Base-by-base conservation (phyloP, 2,113 vertebrate species). In the Coptodon bakossiorum region DNA sequence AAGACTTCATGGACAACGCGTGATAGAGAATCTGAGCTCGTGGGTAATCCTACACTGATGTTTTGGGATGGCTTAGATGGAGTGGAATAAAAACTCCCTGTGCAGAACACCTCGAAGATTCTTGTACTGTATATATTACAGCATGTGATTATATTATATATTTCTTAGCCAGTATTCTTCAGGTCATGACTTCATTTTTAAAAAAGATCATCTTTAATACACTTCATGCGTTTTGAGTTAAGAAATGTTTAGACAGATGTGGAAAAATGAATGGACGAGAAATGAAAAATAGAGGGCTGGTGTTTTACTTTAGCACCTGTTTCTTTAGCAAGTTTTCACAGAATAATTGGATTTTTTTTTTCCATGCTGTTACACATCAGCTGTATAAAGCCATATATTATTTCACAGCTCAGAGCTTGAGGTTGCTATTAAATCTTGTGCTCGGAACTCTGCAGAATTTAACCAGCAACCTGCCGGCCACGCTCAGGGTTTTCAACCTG, bases 31-130 rank as follows among this genome's bases (percentile, higher is more conserved):
- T 71, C 50, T 91, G 91, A 93, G 86, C 93, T 86, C 17, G 34
- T 5, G 85, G 85, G 91, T 92, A 94, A 90, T 91, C 91, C 84
- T 76, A 93, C 48, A 90, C 82, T 84, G 86, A 90, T 93, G 92
- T 94, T 91, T 86, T 89, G 73, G 88, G 86, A 81, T 82, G 82
- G 88, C 73, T 89, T 76, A 59, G 89, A 85, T 68, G 73, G 17
- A 52, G 48, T 84, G 83, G 56, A 82, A 83, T 61, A 82, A 81
- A 84, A 86, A 48, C 84, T 66, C 52, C 66, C 54, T 38, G 43
- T 27, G 88, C 56, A 87, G 73, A 86, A 84, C 68, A 90, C 57
- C 73, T 71, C 80, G 80, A 61, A 90, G 86, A 85, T 80, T 48
- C 43, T 68, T 85, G 54, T 31, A 50, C 66, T 50, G 56, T 79